Percentiles rank a stretch among this genome's conserved stretches.
Evolutionary conservation across 37 sponge, comb jelly and placozoan species (phyloP).

Genomic region (Trichoplax adhaerens): DNA sequence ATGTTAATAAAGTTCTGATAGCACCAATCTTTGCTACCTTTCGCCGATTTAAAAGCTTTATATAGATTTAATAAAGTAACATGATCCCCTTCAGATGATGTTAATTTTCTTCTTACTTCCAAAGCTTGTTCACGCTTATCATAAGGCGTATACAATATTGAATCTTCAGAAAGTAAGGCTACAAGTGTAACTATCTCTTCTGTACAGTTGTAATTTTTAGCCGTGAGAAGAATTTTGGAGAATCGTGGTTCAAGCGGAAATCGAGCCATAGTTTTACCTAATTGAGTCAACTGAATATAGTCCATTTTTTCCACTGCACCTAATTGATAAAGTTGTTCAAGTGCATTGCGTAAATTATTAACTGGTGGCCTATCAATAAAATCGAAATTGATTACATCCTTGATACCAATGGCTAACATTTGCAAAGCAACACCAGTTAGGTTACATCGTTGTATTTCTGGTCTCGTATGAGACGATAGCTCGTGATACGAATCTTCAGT

Average conservation of each 20-base stretch:
- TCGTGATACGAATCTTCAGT: constrained; percentile 54
- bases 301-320: constrained; percentile 36
- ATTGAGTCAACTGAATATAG: constrained; percentile 37
- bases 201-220: constrained; percentile 20
- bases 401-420: constrained; percentile 61
- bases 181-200: constrained; percentile 62
- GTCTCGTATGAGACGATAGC: constrained; percentile 41
- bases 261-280: constrained; percentile 52
- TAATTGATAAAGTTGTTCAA: constrained; percentile 52
- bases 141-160: constrained; percentile 62
- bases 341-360: constrained; percentile 11
- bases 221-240: constrained; percentile 36
- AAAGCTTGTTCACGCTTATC: constrained; percentile 41
- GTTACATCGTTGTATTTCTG: constrained; percentile 84
- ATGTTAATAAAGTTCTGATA: constrained; percentile 62
- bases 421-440: constrained; percentile 59
- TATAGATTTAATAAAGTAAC: constrained; percentile 56
- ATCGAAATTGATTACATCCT: constrained; percentile 65
- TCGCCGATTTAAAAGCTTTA: constrained; percentile 40
- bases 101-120: constrained; percentile 39
- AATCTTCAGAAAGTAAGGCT: constrained; percentile 73
- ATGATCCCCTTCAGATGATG: constrained; percentile 67
- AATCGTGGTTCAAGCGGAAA: constrained; percentile 73
- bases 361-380: constrained; percentile 71
- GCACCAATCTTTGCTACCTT: constrained; percentile 80